Conservation (phyloP, 92 coral and sea anemone genomes). For the Phenganax marumi region DNA sequence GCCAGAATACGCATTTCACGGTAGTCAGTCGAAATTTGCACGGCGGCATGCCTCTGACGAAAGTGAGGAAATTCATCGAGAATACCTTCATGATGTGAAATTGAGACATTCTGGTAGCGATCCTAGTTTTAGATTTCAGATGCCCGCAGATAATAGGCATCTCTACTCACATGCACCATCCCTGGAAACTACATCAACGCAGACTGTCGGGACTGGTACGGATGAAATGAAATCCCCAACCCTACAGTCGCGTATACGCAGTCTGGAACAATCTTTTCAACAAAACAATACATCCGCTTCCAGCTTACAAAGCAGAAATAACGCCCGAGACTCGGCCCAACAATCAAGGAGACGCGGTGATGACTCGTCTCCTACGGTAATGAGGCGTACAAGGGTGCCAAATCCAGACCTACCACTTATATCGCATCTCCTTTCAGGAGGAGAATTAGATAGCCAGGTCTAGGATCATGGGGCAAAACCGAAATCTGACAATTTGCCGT, state of each 20-base stretch:
- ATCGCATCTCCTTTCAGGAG: slow-evolving; percentile 29
- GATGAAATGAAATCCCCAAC: slow-evolving; percentile 16
- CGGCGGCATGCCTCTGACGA: slow-evolving; percentile 19
- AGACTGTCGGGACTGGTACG: slow-evolving; percentile 8
- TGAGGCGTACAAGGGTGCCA: slow-evolving; percentile 1
- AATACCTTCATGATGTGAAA: neutral
- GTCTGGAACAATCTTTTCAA: slow-evolving; percentile 36
- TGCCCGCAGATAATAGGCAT: neutral
- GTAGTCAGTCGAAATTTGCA: slow-evolving; percentile 5
- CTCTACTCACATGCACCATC: neutral
- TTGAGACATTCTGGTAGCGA: slow-evolving; percentile 40
- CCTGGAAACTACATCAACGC: neutral
- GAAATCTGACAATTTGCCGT: neutral
- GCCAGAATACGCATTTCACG: slow-evolving; percentile 34
- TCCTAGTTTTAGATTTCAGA: slow-evolving; percentile 26
- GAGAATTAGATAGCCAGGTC: slow-evolving; percentile 34
- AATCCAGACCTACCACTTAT: slow-evolving; percentile 38
- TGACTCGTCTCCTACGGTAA: slow-evolving; percentile 8
- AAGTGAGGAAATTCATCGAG: neutral
- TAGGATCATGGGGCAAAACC: neutral
- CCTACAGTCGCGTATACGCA: slow-evolving; percentile 40
- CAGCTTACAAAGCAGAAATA: slow-evolving; percentile 7
- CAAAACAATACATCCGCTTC: slow-evolving; percentile 16
- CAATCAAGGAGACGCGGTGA: neutral
- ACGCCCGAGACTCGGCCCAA: neutral